Base-by-base conservation (phyloP, 2,113 vertebrate species). In the Corydoras maculifer region DNA sequence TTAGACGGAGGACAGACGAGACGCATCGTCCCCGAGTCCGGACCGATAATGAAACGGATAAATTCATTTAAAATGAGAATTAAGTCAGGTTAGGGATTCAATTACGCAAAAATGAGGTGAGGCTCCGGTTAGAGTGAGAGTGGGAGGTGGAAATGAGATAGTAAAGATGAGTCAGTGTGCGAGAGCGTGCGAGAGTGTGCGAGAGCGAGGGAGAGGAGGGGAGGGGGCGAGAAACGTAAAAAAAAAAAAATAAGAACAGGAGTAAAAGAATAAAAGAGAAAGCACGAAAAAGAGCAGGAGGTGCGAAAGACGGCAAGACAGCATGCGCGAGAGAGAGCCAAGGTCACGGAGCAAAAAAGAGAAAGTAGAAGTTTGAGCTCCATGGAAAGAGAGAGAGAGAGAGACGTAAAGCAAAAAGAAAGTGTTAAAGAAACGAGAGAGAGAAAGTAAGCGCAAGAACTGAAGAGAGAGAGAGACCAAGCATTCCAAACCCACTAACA, bases 31-130 rank as follows among this genome's bases (percentile, higher is more conserved):
- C 9, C 10, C 31, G 31, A 70, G 68, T 70, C 69, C 72, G 30
- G 65, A 53, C 49, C 50, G 60, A 69, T 69, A 78, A 68, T 72
- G 59, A 68, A 72, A 78, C 65, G 59, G 68, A 75, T 74, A 75
- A 60, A 68, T 75, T 75, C 60, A 78, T 75, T 71, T 15, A 65
- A 49, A 65, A 64, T 18, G 60, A 72, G 72, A 72, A 72, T 68
- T 25, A 75, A 78, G 35, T 35, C 51, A 55, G 68, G 53, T 68
- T 68, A 78, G 58, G 68, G 57, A 59, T 77, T 68, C 63, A 31
- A 13, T 66, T 74, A 69, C 25, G 53, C 4, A 48, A 59, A 61
- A 73, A 13, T n/a, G 12, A 63, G 31, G 55, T 75, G 54, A 74
- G 66, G 51, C 62, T 30, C 63, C 29, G 54, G 5, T 43, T 68